A percentile compares a stretch with the other conserved stretches of the same genome.
These are phyloP conservation scores for Falco punctatus DNA, from an alignment of 2,113 vertebrate species.

Conservation along the genomic window DNA sequence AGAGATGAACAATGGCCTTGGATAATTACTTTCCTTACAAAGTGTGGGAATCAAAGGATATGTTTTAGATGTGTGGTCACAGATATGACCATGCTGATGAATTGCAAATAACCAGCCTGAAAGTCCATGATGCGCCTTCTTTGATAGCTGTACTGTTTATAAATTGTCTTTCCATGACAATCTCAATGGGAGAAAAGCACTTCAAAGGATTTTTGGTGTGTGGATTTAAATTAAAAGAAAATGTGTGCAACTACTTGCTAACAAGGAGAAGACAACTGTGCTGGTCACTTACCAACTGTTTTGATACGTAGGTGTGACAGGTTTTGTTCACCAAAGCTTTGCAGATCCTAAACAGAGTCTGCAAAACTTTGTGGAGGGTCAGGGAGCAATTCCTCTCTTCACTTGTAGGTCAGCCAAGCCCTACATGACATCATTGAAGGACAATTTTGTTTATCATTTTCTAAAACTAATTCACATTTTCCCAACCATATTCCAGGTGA, in stretches of 20 bases:
- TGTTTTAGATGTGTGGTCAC: not conserved
- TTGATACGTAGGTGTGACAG: not conserved
- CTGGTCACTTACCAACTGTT: not conserved
- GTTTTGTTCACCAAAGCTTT: not conserved
- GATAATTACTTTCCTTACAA: constrained; percentile 25
- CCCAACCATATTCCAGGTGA: not conserved
- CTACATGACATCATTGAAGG: not conserved
- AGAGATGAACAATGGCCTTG: not conserved
- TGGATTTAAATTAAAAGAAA: not conserved
- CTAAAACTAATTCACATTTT: not conserved
- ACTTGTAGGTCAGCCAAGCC: not conserved
- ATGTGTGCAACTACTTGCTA: not conserved
- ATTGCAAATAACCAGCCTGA: constrained; percentile 3
- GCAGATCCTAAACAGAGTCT: not conserved
- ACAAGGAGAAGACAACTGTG: not conserved
- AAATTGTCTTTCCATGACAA: not conserved
- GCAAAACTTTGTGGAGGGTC: not conserved
- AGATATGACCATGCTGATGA: not conserved
- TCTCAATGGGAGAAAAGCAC: not conserved
- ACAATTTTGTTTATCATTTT: not conserved
- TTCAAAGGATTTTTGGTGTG: not conserved
- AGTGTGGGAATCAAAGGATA: constrained; percentile 5
- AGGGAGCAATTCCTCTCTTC: not conserved
- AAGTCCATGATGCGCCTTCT: not conserved
- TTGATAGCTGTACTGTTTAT: not conserved